Conservation (phyloP, 1,140 invertebrate species). For the Brachionus angularis region DNA sequence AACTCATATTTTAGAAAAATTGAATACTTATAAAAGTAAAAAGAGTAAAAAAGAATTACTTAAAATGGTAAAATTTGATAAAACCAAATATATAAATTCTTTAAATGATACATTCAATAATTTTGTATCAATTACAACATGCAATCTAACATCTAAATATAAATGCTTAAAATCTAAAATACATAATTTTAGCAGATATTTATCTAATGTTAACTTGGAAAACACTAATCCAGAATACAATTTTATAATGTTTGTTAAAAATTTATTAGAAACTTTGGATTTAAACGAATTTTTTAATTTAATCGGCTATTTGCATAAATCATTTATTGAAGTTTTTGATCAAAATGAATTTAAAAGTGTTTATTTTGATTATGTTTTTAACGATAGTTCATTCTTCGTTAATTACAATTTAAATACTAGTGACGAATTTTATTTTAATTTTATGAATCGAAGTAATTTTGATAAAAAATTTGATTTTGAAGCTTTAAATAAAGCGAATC, state of each 20-base stretch:
- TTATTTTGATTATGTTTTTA: neutral
- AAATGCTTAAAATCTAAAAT: neutral
- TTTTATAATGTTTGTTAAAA: neutral
- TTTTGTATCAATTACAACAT: conserved; percentile 27
- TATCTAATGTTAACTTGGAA: neutral
- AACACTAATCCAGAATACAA: neutral
- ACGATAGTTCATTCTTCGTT: neutral
- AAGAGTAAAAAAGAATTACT: neutral
- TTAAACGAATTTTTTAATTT: too few species aligned
- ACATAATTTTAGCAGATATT: neutral
- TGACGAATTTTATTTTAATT: neutral
- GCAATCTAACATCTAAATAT: neutral
- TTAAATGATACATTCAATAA: conserved; percentile 22
- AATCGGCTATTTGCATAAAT: too few species aligned
- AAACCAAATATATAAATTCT: neutral
- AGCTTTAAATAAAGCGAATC: neutral
- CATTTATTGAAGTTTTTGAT: too few species aligned
- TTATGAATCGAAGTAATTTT: conserved; percentile 13
- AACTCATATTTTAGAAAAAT: neutral
- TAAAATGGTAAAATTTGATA: neutral
- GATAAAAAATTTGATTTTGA: neutral
- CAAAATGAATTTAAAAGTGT: conserved; percentile 3
- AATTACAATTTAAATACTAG: neutral
- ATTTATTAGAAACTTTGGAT: neutral
- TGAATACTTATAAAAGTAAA: neutral